Conservation (phyloP, 2,113 vertebrate genomes). For the Mormoops blainvillei region DNA sequence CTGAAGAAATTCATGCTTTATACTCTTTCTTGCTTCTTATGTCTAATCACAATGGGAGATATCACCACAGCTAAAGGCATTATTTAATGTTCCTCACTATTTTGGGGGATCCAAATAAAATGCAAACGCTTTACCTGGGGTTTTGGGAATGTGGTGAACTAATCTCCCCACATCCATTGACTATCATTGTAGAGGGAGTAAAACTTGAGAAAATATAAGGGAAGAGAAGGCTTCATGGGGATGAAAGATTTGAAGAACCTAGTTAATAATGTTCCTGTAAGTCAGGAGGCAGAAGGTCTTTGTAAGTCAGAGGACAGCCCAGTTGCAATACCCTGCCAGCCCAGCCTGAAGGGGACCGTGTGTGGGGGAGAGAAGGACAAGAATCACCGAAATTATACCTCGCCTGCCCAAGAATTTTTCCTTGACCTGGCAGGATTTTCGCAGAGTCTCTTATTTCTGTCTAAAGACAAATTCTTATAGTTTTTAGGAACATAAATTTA, state of each 20-base stretch:
- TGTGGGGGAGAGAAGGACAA: neutral
- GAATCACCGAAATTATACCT: neutral
- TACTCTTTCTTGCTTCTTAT: neutral
- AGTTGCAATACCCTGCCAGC: too few species aligned
- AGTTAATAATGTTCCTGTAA: neutral
- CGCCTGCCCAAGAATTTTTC: neutral
- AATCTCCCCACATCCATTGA: neutral
- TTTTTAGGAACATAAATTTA: constrained; percentile 29
- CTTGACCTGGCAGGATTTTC: neutral
- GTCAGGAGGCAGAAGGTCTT: neutral
- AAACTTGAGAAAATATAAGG: neutral
- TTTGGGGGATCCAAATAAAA: neutral
- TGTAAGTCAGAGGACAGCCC: neutral
- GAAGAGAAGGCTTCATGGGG: neutral
- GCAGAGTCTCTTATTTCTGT: neutral
- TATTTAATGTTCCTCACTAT: neutral
- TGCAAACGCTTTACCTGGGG: neutral
- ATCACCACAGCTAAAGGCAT: neutral
- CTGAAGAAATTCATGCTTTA: neutral
- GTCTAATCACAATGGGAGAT: neutral
- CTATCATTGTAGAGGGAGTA: neutral
- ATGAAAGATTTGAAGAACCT: neutral
- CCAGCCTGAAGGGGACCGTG: neutral
- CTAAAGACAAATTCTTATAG: constrained; percentile 7
- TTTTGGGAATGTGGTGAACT: neutral